phyloP scores from a whole-genome alignment of 2,797 vertebrate genomes.

The Hydrocynus forskahlii region DNA sequence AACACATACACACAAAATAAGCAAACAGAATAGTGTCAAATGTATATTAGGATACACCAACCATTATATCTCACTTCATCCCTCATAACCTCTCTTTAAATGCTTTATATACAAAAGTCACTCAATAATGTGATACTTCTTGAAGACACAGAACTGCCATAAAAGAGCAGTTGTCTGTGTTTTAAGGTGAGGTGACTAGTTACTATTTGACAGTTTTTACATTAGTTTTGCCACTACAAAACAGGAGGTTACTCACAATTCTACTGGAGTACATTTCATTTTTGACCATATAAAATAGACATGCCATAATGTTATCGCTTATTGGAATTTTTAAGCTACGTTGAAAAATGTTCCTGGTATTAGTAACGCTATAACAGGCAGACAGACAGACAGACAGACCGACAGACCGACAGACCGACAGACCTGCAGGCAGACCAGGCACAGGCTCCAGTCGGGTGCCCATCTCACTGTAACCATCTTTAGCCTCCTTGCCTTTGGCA shows the following conservation, averaged over 20 bases:
- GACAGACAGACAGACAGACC: slow-evolving; percentile 44
- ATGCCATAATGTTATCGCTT: neutral
- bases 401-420: neutral
- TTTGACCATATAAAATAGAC: neutral
- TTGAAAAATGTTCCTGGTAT: neutral
- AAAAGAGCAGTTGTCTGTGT: too few species aligned
- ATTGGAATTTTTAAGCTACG: neutral
- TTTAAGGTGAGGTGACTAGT: too few species aligned
- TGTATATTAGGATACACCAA: neutral
- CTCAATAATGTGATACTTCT: too few species aligned
- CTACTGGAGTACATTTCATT: too few species aligned
- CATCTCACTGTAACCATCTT: slow-evolving; percentile 89
- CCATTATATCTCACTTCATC: too few species aligned
- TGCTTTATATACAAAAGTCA: too few species aligned
- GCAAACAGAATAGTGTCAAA: neutral
- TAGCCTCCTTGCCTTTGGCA: slow-evolving; percentile 90
- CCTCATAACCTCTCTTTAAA: too few species aligned
- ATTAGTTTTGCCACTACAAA: too few species aligned
- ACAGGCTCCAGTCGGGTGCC: slow-evolving; percentile 94
- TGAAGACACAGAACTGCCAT: too few species aligned
- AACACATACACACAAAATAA: slow-evolving; percentile 28
- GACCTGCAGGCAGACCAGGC: slow-evolving; percentile 89
- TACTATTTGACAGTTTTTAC: too few species aligned
- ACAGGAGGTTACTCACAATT: too few species aligned
- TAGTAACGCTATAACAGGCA: neutral